Percentiles rank a stretch among this genome's conserved stretches.
These are phyloP conservation scores for Drosophila kikkawai DNA, from an alignment of 1,140 invertebrate species.

Conservation along the genomic window DNA sequence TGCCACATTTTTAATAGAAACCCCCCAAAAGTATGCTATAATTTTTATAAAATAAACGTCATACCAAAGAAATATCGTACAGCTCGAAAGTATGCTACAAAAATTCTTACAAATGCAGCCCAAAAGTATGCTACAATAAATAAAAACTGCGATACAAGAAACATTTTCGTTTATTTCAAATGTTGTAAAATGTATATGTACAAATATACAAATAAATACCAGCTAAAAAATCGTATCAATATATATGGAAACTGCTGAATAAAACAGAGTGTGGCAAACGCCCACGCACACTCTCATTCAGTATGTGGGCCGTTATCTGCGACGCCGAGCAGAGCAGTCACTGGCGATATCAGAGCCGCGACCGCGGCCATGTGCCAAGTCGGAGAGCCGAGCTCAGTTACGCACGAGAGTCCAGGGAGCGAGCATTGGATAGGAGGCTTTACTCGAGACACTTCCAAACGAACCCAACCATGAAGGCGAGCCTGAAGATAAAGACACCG, in stretches of 20 bases:
- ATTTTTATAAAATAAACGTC: no score
- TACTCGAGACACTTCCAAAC: not conserved
- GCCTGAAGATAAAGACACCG: conserved; percentile 54
- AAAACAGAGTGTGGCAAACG: not conserved
- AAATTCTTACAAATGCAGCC: no score
- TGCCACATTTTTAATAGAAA: no score
- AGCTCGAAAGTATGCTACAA: no score
- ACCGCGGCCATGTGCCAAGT: conserved; percentile 55
- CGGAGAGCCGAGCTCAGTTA: conserved; percentile 42
- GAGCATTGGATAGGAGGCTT: conserved; percentile 13
- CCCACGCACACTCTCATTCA: conserved; percentile 3
- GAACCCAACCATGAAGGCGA: conserved; percentile 45
- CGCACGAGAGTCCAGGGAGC: conserved; percentile 26
- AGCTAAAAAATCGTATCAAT: not conserved
- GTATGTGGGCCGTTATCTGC: conserved; percentile 26
- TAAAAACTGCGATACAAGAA: not conserved
- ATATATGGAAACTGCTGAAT: not conserved
- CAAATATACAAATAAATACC: not conserved
- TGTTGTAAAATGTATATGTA: not conserved
- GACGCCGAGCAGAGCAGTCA: not conserved
- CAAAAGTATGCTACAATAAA: no score
- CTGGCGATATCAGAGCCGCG: conserved; percentile 5
- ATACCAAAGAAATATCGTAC: no score
- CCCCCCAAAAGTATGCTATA: no score
- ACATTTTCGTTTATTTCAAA: not conserved